Percentiles rank a stretch among this genome's conserved stretches.
phyloP scores from a whole-genome alignment of 2,113 vertebrate species.

The Progne subis region DNA sequence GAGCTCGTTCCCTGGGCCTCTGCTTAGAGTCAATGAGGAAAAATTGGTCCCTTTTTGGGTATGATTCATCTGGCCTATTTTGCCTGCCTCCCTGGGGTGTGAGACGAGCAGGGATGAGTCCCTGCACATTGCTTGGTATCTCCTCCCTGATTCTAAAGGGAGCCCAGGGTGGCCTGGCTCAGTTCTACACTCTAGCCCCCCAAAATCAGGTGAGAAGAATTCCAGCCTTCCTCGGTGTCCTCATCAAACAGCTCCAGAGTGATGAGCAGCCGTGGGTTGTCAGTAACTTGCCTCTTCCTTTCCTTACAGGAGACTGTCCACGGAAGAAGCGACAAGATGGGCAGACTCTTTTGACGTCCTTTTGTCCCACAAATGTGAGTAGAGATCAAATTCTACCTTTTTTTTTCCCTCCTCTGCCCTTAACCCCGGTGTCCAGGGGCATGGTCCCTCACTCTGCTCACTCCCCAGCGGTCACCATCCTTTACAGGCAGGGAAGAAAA shows the following conservation, averaged over 20 bases:
- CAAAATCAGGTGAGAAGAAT: not conserved
- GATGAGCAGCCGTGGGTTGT: not conserved
- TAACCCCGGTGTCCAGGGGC: not conserved
- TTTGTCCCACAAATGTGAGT: constrained; percentile 85
- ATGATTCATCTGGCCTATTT: not conserved
- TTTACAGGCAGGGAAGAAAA: not conserved
- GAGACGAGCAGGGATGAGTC: not conserved
- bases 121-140: not conserved
- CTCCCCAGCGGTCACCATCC: not conserved
- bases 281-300: not conserved
- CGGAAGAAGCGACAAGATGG: constrained; percentile 83
- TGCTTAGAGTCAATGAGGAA: not conserved
- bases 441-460: not conserved
- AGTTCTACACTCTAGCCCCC: not conserved
- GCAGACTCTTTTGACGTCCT: constrained; percentile 83
- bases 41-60: not conserved
- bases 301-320: constrained; percentile 77
- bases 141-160: not conserved
- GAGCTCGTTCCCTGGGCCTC: not conserved
- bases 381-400: not conserved
- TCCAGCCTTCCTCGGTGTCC: not conserved
- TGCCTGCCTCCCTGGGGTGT: not conserved
- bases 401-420: accelerated
- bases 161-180: not conserved
- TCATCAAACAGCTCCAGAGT: not conserved